A percentile compares a stretch with the other conserved stretches of the same genome.
phyloP scores from a whole-genome alignment of 1,140 invertebrate species.

The Lanistes nyassanus region DNA sequence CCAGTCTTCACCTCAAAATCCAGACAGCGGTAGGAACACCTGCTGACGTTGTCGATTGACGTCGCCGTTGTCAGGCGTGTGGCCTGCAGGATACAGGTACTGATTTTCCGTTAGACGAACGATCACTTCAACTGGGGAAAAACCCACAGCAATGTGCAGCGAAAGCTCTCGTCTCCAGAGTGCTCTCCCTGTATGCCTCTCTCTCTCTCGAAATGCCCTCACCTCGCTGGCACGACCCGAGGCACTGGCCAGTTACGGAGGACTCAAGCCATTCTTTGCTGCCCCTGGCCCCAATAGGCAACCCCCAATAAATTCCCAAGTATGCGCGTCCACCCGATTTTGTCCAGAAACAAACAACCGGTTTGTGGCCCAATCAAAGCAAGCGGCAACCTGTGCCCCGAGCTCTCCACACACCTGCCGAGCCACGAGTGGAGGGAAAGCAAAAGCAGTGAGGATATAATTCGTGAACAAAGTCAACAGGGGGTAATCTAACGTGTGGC shows the following conservation, averaged over 20 bases:
- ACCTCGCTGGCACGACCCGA: neutral
- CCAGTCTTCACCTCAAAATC: no score
- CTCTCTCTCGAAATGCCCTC: neutral
- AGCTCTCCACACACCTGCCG: neutral
- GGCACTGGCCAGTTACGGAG: no score
- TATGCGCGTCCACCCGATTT: slow-evolving; percentile 1
- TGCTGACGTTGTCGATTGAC: no score
- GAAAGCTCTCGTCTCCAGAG: neutral
- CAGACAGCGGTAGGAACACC: no score
- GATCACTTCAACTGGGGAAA: neutral
- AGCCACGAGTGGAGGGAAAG: no score
- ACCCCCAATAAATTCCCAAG: neutral
- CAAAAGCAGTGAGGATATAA: no score
- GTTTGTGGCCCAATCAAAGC: neutral
- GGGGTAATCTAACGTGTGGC: neutral
- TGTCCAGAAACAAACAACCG: slow-evolving; percentile 6
- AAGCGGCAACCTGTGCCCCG: neutral
- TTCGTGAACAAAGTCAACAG: no score
- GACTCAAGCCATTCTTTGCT: neutral
- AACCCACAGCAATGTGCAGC: neutral
- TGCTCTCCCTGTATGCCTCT: neutral
- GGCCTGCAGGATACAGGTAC: no score
- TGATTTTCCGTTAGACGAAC: no score
- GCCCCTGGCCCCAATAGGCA: neutral
- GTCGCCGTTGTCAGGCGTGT: no score